Evolutionary conservation across 2,888 invertebrate genomes (phyloP).

Genomic region (Gisinianus flammeolus): DNA sequence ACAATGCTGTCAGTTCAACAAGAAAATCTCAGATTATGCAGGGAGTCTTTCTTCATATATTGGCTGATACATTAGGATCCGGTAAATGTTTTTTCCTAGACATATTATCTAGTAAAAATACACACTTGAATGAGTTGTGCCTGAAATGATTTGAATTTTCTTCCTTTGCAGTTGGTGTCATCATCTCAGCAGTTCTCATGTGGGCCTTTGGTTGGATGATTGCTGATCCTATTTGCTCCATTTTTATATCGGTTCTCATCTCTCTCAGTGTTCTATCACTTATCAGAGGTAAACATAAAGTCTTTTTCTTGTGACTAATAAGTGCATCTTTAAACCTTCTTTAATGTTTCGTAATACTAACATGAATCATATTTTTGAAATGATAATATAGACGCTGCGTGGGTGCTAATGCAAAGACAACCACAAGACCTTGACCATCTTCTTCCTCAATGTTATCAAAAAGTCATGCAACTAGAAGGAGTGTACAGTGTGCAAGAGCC

Average conservation of each 20-base stretch:
- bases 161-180: constrained; percentile 98
- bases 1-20: constrained; percentile 59
- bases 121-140: too few relatives aligned
- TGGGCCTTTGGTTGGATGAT: constrained; percentile 97
- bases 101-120: too few relatives aligned
- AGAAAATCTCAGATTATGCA: constrained; percentile 89
- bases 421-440: constrained; percentile 80
- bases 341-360: not conserved
- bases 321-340: not conserved
- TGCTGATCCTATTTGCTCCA: constrained; percentile 97
- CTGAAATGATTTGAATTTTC: too few relatives aligned
- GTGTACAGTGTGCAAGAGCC: constrained; percentile 96
- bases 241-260: constrained; percentile 92
- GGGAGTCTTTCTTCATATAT: constrained; percentile 94
- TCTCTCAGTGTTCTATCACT: constrained; percentile 83
- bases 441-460: constrained; percentile 86
- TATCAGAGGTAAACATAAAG: constrained; percentile 66
- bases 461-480: constrained; percentile 85
- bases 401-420: constrained; percentile 93
- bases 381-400: constrained; percentile 73
- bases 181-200: constrained; percentile 92
- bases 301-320: not conserved
- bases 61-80: constrained; percentile 95
- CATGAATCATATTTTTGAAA: constrained; percentile 46
- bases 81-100: too few relatives aligned